Conservation (phyloP, 2,797 vertebrate genomes). For the Podarcis lilfordi region DNA sequence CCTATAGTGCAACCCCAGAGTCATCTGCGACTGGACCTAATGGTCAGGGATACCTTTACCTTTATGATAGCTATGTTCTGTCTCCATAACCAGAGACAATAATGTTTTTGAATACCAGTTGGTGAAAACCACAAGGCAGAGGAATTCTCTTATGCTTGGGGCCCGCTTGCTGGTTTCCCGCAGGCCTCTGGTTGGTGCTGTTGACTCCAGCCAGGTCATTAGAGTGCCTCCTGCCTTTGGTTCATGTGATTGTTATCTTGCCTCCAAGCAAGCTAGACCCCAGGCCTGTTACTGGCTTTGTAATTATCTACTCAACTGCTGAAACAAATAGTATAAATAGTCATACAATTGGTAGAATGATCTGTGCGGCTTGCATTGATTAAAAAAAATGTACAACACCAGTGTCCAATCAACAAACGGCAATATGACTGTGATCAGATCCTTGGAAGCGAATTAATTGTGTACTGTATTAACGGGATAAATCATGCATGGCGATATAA, state of each 20-base stretch:
- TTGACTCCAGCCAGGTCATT: too few relatives aligned
- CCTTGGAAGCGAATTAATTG: background rate
- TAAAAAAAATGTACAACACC: background rate
- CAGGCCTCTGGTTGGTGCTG: too few relatives aligned
- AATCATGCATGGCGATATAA: background rate
- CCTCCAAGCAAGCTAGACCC: background rate
- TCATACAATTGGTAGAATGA: background rate
- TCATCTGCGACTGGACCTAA: too few relatives aligned
- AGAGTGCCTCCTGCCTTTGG: background rate
- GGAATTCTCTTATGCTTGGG: too few relatives aligned
- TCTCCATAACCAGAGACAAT: too few relatives aligned
- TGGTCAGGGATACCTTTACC: too few relatives aligned
- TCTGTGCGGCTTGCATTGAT: background rate
- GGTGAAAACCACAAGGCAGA: too few relatives aligned
- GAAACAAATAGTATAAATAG: background rate
- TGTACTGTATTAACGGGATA: background rate
- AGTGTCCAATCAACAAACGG: background rate
- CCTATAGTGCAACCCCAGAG: too few relatives aligned
- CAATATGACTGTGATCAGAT: background rate
- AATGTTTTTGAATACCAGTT: too few relatives aligned
- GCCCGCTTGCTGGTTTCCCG: too few relatives aligned
- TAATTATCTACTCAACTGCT: background rate
- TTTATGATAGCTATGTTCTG: too few relatives aligned
- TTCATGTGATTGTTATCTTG: background rate
- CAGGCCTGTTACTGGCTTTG: background rate